Base-by-base conservation (phyloP, 2,113 vertebrate species). In the Menidia beryllina region DNA sequence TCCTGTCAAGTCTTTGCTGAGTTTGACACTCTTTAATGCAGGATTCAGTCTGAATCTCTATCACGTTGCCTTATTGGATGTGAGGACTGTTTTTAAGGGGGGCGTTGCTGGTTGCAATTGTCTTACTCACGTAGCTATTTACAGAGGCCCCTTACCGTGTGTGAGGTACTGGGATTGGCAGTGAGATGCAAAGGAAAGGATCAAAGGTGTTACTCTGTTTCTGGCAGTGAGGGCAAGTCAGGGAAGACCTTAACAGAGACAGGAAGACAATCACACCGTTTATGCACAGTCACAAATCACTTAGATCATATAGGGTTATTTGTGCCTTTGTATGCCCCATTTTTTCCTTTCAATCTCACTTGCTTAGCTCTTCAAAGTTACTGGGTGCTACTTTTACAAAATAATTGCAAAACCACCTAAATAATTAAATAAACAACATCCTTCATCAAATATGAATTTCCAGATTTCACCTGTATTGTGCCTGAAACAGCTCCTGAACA, bases 201-300 rank as follows among this genome's bases (percentile, higher is more conserved):
- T 99, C 97, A 43, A 99, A 99, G 57, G 97, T 99, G 92, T 99
- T 98, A 86, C 97, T 99, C 92, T 99, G 97, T 92, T 98, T 99
- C 95, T 97, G 97, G 93, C 97, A 99, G 87, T 98, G 97, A 85
- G 97, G 97, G 84, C 97, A 99, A 0, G 97, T 99, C 93, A 99
- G 91, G 0, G 97, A 99, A n/a, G 97, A 99, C 91, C 97, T 99
- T 8, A 30, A 63, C 9, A 52, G 25, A 62, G 57, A 77, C 34
- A 73, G 10, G 21, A 76, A 3, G 24, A 56, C 15, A 72, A 51
- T 17, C 13, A 45, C 41, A 45, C 19, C 13, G 9, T 45, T 17
- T n/a, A n/a, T n/a, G n/a, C n/a, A n/a, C n/a, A n/a, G n/a, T n/a
- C n/a, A n/a, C n/a, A n/a, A n/a, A n/a, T n/a, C n/a, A n/a, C n/a